Percentiles rank a stretch among this genome's conserved stretches.
Conservation (phyloP, 2,113 vertebrate genomes). For the Hemicordylus capensis region DNA sequence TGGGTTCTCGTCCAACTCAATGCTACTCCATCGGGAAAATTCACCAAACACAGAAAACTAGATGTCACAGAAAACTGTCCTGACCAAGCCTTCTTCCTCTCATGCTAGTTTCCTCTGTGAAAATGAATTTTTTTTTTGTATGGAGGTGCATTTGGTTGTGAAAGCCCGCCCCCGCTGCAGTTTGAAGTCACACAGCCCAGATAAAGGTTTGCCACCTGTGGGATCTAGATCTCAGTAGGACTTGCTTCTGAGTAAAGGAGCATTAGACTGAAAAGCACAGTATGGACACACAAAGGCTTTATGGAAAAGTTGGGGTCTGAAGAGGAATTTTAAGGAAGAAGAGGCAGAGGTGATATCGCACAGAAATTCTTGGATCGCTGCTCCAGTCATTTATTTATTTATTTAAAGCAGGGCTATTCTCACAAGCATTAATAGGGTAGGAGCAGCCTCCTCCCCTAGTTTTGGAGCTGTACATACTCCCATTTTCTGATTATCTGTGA, state of each 20-base stretch:
- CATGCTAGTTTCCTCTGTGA: not conserved
- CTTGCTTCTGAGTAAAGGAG: not conserved
- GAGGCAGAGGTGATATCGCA: too few species aligned
- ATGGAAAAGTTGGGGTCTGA: not conserved
- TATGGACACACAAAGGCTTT: not conserved
- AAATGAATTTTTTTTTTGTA: not conserved
- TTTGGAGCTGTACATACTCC: too few species aligned
- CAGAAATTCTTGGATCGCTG: too few species aligned
- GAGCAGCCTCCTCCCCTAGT: too few species aligned
- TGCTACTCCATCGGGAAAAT: not conserved
- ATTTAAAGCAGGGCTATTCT: too few species aligned
- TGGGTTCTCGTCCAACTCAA: not conserved
- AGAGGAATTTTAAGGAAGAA: too few species aligned
- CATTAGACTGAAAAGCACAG: not conserved
- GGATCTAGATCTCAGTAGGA: not conserved
- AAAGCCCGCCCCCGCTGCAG: too few species aligned
- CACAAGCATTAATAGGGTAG: too few species aligned
- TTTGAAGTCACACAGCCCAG: not conserved
- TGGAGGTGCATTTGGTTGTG: not conserved
- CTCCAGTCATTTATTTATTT: too few species aligned
- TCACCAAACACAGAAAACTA: not conserved
- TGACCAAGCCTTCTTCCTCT: not conserved
- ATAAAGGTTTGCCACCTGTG: not conserved
- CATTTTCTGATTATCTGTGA: too few species aligned
- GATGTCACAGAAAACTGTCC: not conserved